Percentiles rank a stretch among this genome's conserved stretches.
Conservation (phyloP, 1,140 invertebrate species). For the Macrobrachium rosenbergii region DNA sequence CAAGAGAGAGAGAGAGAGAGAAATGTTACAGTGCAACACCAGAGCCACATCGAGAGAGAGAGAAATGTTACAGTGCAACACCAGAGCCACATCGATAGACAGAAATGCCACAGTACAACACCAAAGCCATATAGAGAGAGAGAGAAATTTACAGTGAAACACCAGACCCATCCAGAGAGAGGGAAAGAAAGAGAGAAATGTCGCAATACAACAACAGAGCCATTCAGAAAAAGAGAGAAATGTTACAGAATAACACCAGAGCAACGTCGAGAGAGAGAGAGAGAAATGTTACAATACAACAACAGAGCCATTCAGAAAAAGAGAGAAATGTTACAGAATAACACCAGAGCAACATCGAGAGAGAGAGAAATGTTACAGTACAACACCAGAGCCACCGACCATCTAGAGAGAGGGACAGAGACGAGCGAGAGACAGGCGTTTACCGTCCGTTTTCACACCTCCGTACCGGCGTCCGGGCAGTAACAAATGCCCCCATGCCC, state of each 20-base stretch:
- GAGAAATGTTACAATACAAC: not conserved
- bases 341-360: not conserved
- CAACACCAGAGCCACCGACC: not conserved
- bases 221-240: not conserved
- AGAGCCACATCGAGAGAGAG: not conserved
- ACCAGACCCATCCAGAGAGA: not conserved
- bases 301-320: too few species aligned
- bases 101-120: too few species aligned
- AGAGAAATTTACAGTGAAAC: not conserved
- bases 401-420: too few species aligned
- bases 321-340: not conserved
- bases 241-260: not conserved
- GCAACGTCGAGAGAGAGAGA: not conserved
- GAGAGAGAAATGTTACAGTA: not conserved
- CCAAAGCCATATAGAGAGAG: too few species aligned
- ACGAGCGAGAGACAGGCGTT: too few species aligned
- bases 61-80: too few species aligned
- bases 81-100: too few species aligned
- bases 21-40: not conserved
- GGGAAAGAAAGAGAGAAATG: not conserved
- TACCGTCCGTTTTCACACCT: too few species aligned
- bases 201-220: not conserved
- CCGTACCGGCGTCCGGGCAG: too few species aligned
- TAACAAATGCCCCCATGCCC: too few species aligned
- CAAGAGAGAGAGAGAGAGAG: conserved; percentile 9